A percentile compares a stretch with the other conserved stretches of the same genome.
These are phyloP conservation scores for Oreamnos americanus DNA, from an alignment of 2,113 vertebrate species.

Conservation along the genomic window DNA sequence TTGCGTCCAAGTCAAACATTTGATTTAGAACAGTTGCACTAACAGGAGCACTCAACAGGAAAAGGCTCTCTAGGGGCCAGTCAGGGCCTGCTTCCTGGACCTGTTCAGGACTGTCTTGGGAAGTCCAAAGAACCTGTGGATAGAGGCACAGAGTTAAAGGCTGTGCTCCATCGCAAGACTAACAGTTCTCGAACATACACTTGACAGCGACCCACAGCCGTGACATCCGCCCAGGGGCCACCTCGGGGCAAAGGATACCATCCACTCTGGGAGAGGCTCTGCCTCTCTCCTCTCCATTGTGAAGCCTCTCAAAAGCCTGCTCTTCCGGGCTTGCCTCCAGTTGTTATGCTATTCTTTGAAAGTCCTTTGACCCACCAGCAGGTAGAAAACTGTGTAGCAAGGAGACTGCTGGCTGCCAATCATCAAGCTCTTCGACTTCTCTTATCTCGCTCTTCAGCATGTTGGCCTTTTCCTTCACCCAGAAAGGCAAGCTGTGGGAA, in stretches of 20 bases:
- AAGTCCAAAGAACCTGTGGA: slow-evolving; percentile 46
- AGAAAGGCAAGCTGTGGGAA: slow-evolving; percentile 63
- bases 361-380: neutral
- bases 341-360: slow-evolving; percentile 4
- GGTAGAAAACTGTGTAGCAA: neutral
- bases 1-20: neutral
- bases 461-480: slow-evolving; percentile 58
- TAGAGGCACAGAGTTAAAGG: slow-evolving; percentile 21
- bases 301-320: slow-evolving; percentile 19
- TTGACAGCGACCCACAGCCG: neutral
- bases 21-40: neutral
- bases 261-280: neutral
- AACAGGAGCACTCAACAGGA: neutral
- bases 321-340: neutral
- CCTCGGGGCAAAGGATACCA: neutral
- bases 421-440: slow-evolving; percentile 65
- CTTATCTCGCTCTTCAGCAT: slow-evolving; percentile 56
- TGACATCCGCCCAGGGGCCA: neutral
- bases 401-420: slow-evolving; percentile 9
- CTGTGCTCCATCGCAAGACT: neutral
- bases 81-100: neutral
- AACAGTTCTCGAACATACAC: neutral
- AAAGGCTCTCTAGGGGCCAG: neutral
- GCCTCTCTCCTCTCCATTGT: neutral
- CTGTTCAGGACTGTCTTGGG: slow-evolving; percentile 30